Evolutionary conservation across 2,113 vertebrate genomes (phyloP).

Genomic region (Alligator sinensis): DNA sequence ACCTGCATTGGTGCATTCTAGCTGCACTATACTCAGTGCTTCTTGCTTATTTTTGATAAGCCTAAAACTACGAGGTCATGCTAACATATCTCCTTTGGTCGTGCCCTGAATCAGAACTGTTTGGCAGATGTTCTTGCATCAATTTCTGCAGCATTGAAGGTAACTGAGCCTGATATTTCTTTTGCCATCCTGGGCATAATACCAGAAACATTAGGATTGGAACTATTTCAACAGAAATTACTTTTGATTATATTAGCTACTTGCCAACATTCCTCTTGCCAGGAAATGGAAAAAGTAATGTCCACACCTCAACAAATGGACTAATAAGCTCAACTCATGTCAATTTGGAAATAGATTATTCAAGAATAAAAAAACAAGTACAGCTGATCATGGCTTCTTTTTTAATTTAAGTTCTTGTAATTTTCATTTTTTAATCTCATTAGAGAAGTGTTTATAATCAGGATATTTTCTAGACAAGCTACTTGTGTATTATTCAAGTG

Average conservation of each 20-base stretch:
- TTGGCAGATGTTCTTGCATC: not conserved
- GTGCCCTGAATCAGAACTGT: not conserved
- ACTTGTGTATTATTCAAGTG: not conserved
- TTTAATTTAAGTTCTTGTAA: not conserved
- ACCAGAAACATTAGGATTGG: constrained; percentile 18
- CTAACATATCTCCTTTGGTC: not conserved
- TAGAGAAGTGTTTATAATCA: not conserved
- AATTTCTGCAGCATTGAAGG: constrained; percentile 13
- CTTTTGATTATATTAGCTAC: constrained; percentile 10
- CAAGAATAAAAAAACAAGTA: not conserved
- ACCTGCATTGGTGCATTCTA: not conserved
- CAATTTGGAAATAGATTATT: constrained; percentile 25
- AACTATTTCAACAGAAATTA: constrained; percentile 50
- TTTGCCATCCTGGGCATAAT: not conserved
- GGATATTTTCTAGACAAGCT: not conserved
- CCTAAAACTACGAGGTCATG: not conserved
- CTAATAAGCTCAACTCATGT: constrained; percentile 9
- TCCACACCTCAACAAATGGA: constrained; percentile 28
- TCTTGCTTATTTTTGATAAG: not conserved
- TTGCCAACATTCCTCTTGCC: constrained; percentile 17
- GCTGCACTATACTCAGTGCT: not conserved
- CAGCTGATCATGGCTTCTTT: not conserved
- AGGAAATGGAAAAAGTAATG: not conserved
- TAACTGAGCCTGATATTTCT: constrained; percentile 23
- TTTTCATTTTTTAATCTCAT: not conserved